Evolutionary conservation across 2,888 invertebrate species (phyloP).

Genomic region (Thyatira batis): DNA sequence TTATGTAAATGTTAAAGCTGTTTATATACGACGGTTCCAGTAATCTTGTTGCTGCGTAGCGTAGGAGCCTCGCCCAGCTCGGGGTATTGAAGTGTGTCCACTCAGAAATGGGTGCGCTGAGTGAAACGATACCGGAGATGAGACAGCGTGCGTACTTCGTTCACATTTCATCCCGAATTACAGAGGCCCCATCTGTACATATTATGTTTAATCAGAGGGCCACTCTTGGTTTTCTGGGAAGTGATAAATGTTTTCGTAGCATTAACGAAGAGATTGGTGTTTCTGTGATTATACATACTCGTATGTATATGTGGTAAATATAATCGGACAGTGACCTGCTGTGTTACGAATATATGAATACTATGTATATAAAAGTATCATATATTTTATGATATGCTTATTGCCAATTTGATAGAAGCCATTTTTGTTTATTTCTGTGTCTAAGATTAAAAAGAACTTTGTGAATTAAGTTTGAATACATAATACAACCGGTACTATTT

Average conservation of each 20-base stretch:
- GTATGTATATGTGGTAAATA: too few species aligned
- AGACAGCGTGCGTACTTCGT: constrained; percentile 44
- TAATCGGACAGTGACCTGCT: not conserved
- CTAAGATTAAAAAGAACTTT: too few species aligned
- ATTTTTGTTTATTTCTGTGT: too few species aligned
- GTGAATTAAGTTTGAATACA: too few species aligned
- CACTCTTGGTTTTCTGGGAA: constrained; percentile 5
- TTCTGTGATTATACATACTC: too few species aligned
- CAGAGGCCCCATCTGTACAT: constrained; percentile 19
- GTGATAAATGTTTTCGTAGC: not conserved
- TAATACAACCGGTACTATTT: too few species aligned
- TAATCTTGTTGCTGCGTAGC: constrained; percentile 29
- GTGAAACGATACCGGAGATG: constrained; percentile 72
- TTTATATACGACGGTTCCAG: constrained; percentile 28
- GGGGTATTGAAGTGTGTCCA: constrained; percentile 58
- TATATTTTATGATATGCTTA: too few species aligned
- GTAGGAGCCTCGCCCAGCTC: constrained; percentile 28
- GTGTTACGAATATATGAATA: not conserved
- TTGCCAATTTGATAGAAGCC: too few species aligned
- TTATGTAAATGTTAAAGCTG: constrained; percentile 27
- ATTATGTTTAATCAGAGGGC: constrained; percentile 14
- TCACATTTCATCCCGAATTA: constrained; percentile 47
- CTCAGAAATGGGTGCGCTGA: constrained; percentile 54
- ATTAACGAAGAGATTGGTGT: not conserved
- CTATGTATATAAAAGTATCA: too few species aligned